phyloP scores from a whole-genome alignment of 92 coral and sea anemone genomes.

The Epizoanthus rinbou region DNA sequence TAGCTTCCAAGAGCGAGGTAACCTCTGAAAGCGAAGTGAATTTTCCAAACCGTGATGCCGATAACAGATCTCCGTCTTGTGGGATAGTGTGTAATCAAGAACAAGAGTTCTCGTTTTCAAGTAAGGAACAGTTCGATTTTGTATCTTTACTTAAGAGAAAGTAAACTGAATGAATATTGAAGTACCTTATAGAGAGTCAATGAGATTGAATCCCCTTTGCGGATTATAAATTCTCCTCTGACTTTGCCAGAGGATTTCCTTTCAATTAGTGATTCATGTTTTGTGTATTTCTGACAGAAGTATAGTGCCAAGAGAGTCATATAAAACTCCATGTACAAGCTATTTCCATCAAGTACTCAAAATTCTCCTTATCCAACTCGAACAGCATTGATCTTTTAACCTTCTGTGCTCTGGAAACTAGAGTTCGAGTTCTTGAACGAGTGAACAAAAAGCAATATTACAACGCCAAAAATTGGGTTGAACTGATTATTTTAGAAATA shows the following conservation, averaged over 20 bases:
- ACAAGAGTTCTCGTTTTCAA: slow-evolving; percentile 79
- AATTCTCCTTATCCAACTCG: slow-evolving; percentile 36
- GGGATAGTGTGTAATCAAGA: slow-evolving; percentile 82
- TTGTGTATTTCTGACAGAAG: slow-evolving; percentile 12
- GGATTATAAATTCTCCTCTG: background rate
- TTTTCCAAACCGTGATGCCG: slow-evolving; percentile 75
- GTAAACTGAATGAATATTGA: slow-evolving; percentile 55
- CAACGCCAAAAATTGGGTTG: background rate
- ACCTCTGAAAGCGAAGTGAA: slow-evolving; percentile 68
- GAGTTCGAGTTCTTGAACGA: background rate
- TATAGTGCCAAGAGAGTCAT: slow-evolving; percentile 3
- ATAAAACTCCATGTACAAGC: slow-evolving; percentile 13
- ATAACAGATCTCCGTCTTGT: slow-evolving; percentile 81
- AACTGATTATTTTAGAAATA: slow-evolving; percentile 3
- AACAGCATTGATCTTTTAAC: slow-evolving; percentile 41
- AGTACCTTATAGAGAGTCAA: slow-evolving; percentile 18
- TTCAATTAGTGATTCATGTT: background rate
- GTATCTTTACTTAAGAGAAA: slow-evolving; percentile 87
- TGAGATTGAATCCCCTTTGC: background rate
- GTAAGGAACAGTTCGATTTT: slow-evolving; percentile 89
- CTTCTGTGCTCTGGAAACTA: background rate
- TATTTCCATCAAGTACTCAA: slow-evolving; percentile 37
- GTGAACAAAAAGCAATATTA: background rate
- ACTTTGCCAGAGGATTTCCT: background rate
- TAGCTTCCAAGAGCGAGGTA: slow-evolving; percentile 76